These are phyloP conservation scores for Gryllus bimaculatus DNA, from an alignment of 1,140 invertebrate genomes.

Conservation along the genomic window DNA sequence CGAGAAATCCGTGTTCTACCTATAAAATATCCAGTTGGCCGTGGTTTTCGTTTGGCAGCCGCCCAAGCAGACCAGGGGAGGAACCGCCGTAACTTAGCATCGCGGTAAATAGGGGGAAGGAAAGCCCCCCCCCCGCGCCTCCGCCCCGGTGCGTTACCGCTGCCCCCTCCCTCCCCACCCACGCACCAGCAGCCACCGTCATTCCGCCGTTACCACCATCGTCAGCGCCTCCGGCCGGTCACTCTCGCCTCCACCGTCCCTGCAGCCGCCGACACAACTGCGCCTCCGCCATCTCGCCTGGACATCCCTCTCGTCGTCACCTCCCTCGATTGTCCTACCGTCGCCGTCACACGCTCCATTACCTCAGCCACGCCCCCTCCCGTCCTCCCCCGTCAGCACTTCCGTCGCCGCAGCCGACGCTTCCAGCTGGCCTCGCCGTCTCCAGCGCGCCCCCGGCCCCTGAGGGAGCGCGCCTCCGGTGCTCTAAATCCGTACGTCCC, in stretches of 20 bases:
- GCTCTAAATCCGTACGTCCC: not conserved
- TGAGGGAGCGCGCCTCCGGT: not conserved
- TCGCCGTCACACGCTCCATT: no score
- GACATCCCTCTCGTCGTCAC: no score
- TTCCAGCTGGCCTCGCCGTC: not conserved
- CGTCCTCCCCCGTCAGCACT: not conserved
- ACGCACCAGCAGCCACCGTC: no score
- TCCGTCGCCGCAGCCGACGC: not conserved
- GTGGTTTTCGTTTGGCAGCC: not conserved
- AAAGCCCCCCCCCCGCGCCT: not conserved
- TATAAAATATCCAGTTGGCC: constrained; percentile 1
- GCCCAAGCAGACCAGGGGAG: not conserved
- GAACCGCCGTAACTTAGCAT: not conserved
- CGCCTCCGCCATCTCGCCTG: no score
- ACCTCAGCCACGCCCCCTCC: no score
- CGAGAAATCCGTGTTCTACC: not conserved
- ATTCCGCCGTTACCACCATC: no score
- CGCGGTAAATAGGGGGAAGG: not conserved
- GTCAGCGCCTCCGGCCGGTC: no score
- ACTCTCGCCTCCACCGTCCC: not conserved
- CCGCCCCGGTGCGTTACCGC: no score
- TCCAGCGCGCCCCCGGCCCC: not conserved
- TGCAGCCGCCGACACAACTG: no score
- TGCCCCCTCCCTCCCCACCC: no score
- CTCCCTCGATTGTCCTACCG: no score